A percentile compares a stretch with the other conserved stretches of the same genome.
Evolutionary conservation across 2,797 vertebrate genomes (phyloP).

Genomic region (Pristis pectinata): DNA sequence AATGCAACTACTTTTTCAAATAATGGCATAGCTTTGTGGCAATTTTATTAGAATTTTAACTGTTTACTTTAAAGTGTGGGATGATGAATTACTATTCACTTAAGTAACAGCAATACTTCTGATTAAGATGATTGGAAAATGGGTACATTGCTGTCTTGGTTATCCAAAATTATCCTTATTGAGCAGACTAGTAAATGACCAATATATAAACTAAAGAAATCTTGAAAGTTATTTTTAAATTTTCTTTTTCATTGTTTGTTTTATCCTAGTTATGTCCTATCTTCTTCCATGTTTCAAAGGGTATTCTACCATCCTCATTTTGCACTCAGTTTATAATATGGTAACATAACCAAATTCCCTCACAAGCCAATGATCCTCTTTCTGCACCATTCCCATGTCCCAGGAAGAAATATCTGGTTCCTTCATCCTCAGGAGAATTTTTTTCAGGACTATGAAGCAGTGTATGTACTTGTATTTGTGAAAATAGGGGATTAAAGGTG

Average conservation of each 20-base stretch:
- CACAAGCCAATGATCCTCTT: not conserved
- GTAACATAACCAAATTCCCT: not conserved
- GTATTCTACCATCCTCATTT: not conserved
- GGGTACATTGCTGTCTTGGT: not conserved
- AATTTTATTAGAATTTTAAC: not conserved
- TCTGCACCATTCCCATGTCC: not conserved
- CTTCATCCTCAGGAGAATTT: not conserved
- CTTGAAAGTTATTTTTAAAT: not conserved
- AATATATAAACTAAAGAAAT: not conserved
- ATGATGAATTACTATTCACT: not conserved
- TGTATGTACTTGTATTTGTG: not conserved
- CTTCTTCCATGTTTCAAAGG: not conserved
- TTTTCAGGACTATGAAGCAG: not conserved
- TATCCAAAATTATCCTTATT: conserved; percentile 9
- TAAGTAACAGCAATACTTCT: not conserved
- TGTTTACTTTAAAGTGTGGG: not conserved
- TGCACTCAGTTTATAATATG: not conserved
- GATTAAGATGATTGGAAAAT: not conserved
- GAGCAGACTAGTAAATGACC: not conserved
- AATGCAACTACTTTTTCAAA: not conserved
- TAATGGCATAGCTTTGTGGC: not conserved
- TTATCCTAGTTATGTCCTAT: not conserved
- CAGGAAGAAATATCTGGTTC: not conserved
- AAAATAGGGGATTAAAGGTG: not conserved
- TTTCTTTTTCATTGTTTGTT: not conserved